Percentiles rank a stretch among this genome's conserved stretches.
phyloP scores from a whole-genome alignment of 1,140 invertebrate species.

The Coelopa frigida region DNA sequence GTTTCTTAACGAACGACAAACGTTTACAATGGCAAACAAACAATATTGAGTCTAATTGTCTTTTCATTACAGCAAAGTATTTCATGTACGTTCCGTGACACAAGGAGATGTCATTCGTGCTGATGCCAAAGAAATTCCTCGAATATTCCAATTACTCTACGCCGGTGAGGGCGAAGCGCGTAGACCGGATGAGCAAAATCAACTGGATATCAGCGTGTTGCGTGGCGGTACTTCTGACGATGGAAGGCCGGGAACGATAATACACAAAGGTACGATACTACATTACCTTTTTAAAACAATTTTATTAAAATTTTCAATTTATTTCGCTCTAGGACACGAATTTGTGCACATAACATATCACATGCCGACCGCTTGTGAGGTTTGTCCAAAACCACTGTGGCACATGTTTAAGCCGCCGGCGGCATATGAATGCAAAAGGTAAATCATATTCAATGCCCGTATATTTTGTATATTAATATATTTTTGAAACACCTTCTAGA shows the following conservation, averaged over 20 bases:
- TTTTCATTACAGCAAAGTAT: conserved; percentile 77
- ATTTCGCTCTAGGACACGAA: conserved; percentile 69
- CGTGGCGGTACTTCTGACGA: conserved; percentile 56
- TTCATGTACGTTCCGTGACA: conserved; percentile 95
- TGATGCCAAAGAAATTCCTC: conserved; percentile 96
- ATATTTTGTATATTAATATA: conserved; percentile 1
- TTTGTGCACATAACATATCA: conserved; percentile 94
- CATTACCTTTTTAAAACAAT: neutral
- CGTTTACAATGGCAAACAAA: neutral
- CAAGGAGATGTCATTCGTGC: conserved; percentile 97
- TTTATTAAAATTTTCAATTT: neutral
- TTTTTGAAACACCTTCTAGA: conserved; percentile 44
- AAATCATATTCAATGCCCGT: conserved; percentile 26
- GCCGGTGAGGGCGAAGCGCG: conserved; percentile 89
- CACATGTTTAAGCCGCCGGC: conserved; percentile 94
- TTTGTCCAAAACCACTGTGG: conserved; percentile 94
- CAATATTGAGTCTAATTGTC: neutral
- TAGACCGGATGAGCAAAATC: conserved; percentile 63
- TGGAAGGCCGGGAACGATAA: conserved; percentile 64
- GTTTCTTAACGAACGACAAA: neutral
- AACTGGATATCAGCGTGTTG: conserved; percentile 45
- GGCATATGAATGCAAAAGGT: conserved; percentile 91
- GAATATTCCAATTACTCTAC: conserved; percentile 95
- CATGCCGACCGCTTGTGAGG: conserved; percentile 96
- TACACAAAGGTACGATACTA: conserved; percentile 58